Base-by-base conservation (phyloP, 92 coral and sea anemone genomes). In the Plumapathes pennacea region DNA sequence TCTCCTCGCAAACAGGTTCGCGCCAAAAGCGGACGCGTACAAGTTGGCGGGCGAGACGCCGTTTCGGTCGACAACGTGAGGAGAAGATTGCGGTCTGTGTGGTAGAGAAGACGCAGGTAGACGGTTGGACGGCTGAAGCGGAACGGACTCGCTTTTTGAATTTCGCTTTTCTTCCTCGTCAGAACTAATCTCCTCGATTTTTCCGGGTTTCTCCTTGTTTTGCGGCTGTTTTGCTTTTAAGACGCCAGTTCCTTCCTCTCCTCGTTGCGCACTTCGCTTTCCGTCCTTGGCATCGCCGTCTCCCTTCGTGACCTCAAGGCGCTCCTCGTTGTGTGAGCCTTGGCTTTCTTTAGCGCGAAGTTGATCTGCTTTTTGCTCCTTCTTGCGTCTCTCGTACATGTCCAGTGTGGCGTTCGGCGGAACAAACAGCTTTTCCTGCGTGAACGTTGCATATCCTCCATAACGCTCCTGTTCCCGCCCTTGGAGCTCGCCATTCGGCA, bases 391-490 rank as follows among this genome's bases (percentile, higher is more conserved):
- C 61, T 83, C 86, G 66, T 65, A 77, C 83, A 78, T 88, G 36
- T 84, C 90, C 47, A 88, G 47, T 10, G 90, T 88, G 15, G 82
- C 85, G 37, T 88, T 88, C 2, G 96, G 96, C 5, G 96, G 96
- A 22, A 78, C 77, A 26, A 84, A 88, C 38, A 83, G 90, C 51
- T 80, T 67, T 28, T 83, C 86, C 26, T 83, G 85, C 23, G 62
- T 40, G 1, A 76, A 54, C 0, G 80, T 46, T 30, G n/a, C n/a
- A n/a, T n/a, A n/a, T n/a, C n/a, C n/a, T 1, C 63, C 53, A n/a
- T n/a, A n/a, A 10, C 62, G 73, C 25, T 66, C 62, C 14, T 9
- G 43, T 29, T 38, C 52, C 44, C 73, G 40, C 42, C 17, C 38
- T 40, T 66, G 63, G n/a, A n/a, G n/a, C 23, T 66, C 73, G 8